Evolutionary conservation across 2,888 invertebrate genomes (phyloP), one percentile per base, ranked within the genome.

Genomic region (Pasiphila rectangulata): DNA sequence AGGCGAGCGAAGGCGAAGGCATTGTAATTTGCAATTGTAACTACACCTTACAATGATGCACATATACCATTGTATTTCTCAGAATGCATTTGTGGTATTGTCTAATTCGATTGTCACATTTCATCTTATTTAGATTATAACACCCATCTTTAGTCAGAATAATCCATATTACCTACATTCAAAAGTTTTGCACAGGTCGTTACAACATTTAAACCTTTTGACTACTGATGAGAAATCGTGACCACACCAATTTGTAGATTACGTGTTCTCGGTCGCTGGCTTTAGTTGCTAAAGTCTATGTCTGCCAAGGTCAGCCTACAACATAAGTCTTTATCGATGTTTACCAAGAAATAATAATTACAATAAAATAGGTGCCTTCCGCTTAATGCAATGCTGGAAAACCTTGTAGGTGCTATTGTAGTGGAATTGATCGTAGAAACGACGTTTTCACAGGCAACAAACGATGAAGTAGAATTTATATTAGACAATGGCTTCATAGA

Each of bases 261-360:
- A 79, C 76, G 76, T 78, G 69, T 73, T 72, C 63, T 71, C 61
- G 64, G 69, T 76, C 69, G 70, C 67, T 68, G 67, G 71, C 82
- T 79, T 59, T 81, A 50, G 50, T 50, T 50, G 69, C 71, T 81
- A 79, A n/a, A 76, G 45, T 38, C 70, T 72, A 74, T 64, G 74
- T 69, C 69, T 75, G 69, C 75, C 83, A 85, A 86, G 86, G 85
- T 80, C 78, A 71, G 64, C 56, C 57, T 59, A 43, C 45, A 53
- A 30, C 37, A 69, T 76, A 81, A 83, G 75, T 73, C 75, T 45
- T 19, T 45, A 46, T 39, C 36, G 37, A 34, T 79, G 74, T 78
- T 79, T 79, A 79, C 79, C 69, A 80, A 80, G 77, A 62, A 61
- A 65, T 64, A 61, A 70, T 61, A 60, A 70, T 61, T 59, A 69